These are phyloP conservation scores for Ophioninae sp. DNA, from an alignment of 2,888 invertebrate species.

Conservation along the genomic window DNA sequence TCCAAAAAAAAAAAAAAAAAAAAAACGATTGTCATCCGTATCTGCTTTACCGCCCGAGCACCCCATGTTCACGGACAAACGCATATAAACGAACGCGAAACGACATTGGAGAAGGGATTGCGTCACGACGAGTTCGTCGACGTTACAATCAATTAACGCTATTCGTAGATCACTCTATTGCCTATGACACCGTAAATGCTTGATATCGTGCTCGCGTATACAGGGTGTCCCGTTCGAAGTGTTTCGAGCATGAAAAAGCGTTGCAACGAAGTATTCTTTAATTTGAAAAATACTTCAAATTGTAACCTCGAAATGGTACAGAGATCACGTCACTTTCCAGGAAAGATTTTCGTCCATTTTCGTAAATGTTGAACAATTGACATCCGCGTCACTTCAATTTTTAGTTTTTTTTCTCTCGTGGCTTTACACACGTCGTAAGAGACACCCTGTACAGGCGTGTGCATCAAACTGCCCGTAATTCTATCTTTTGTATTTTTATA, in stretches of 20 bases:
- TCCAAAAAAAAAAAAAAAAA: too few species aligned
- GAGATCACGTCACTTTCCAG: too few species aligned
- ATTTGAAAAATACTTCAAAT: too few species aligned
- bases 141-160: conserved; percentile 49
- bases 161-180: conserved; percentile 47
- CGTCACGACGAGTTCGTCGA: conserved; percentile 35
- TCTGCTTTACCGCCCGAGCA: neutral
- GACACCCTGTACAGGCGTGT: conserved; percentile 58
- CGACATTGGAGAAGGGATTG: neutral
- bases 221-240: neutral
- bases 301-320: too few species aligned
- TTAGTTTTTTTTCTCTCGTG: neutral
- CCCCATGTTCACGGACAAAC: conserved; percentile 1
- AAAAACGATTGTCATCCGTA: neutral
- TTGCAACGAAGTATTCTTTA: too few species aligned
- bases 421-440: neutral
- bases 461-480: conserved; percentile 65
- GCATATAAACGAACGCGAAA: neutral
- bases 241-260: neutral
- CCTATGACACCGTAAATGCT: conserved; percentile 57
- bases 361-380: too few species aligned
- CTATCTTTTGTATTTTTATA: conserved; percentile 74
- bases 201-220: conserved; percentile 17
- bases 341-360: too few species aligned
- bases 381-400: neutral